phyloP scores from a whole-genome alignment of 2,113 vertebrate species.

The Connochaetes taurinus region DNA sequence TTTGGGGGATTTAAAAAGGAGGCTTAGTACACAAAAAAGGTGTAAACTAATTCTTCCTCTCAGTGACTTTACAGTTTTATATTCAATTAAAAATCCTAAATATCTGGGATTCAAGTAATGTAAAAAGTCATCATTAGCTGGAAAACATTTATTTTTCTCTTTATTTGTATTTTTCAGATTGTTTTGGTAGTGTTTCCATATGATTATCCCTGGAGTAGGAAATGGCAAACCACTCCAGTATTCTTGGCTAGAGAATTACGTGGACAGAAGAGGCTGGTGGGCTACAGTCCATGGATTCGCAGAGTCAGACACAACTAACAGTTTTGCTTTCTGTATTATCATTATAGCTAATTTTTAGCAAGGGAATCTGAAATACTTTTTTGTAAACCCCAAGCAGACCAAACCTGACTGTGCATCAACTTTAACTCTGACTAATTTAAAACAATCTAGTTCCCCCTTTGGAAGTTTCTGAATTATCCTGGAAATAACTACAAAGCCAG shows the following conservation, averaged over 20 bases:
- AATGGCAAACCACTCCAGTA: not conserved
- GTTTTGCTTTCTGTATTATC: not conserved
- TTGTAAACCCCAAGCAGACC: not conserved
- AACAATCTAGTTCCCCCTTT: not conserved
- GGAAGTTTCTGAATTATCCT: not conserved
- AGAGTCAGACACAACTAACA: not conserved
- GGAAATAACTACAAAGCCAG: not conserved
- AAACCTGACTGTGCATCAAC: not conserved
- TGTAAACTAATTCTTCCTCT: not conserved
- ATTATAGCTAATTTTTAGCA: not conserved
- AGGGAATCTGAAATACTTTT: not conserved
- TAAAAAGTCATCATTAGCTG: not conserved
- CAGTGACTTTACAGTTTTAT: not conserved
- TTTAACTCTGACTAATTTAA: constrained; percentile 14
- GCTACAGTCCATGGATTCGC: not conserved
- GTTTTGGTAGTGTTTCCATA: not conserved
- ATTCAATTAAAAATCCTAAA: not conserved
- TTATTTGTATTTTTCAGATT: not conserved
- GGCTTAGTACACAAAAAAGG: not conserved
- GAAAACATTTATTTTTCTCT: not conserved
- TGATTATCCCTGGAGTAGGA: not conserved
- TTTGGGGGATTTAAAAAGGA: not conserved
- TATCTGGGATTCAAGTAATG: not conserved
- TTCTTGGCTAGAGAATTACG: not conserved
- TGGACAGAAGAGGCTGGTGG: not conserved